A percentile compares a stretch with the other conserved stretches of the same genome.
These are phyloP conservation scores for Crocuta crocuta DNA, from an alignment of 2,113 vertebrate genomes.

Conservation along the genomic window DNA sequence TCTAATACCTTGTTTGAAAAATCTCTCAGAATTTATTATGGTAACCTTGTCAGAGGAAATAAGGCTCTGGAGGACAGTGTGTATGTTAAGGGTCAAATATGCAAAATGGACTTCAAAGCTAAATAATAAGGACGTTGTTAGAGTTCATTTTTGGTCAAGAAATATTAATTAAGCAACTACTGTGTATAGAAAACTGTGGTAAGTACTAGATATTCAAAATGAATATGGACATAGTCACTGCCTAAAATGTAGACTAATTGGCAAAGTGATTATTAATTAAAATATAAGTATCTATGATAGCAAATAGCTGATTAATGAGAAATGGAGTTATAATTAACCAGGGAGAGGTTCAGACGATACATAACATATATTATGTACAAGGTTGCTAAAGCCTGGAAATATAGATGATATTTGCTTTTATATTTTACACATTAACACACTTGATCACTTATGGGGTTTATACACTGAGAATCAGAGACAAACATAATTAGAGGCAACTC, in stretches of 20 bases:
- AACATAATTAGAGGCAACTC: neutral
- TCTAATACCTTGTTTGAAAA: neutral
- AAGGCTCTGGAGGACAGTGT: neutral
- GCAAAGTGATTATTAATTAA: neutral
- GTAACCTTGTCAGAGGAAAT: neutral
- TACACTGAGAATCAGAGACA: neutral
- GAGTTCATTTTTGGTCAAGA: neutral
- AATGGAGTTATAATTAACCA: neutral
- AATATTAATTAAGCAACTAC: neutral
- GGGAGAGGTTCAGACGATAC: neutral
- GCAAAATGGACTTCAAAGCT: neutral
- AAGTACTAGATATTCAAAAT: neutral
- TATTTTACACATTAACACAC: neutral
- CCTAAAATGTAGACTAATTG: neutral
- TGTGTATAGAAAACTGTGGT: neutral
- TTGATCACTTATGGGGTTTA: neutral
- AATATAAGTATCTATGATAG: neutral
- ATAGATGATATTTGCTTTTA: neutral
- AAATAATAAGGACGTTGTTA: neutral
- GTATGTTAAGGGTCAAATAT: neutral
- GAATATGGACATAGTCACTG: neutral
- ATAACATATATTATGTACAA: neutral
- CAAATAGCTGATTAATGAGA: neutral
- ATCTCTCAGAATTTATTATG: neutral
- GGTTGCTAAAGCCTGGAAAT: neutral